Percentiles rank a stretch among this genome's conserved stretches.
phyloP scores from a whole-genome alignment of 2,113 vertebrate genomes.

The Pelecanus crispus region DNA sequence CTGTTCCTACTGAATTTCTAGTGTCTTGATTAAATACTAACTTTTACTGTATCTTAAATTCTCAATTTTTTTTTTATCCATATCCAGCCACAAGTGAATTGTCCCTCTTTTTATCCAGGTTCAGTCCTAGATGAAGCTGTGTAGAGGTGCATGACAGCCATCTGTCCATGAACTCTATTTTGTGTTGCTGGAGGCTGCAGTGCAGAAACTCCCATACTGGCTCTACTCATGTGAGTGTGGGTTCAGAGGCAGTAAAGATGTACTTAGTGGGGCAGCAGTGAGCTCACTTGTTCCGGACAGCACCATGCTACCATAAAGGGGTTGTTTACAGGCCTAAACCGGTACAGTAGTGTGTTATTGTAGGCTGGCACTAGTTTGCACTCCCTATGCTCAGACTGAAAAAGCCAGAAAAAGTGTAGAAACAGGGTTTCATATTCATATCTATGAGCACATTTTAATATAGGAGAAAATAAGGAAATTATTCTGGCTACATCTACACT shows the following conservation, averaged over 20 bases:
- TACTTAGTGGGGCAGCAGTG: not conserved
- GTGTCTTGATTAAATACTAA: not conserved
- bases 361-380: not conserved
- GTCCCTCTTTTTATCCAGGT: not conserved
- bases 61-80: not conserved
- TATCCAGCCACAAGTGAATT: not conserved
- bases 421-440: not conserved
- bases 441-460: not conserved
- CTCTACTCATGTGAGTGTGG: not conserved
- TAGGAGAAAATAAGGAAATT: not conserved
- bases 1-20: not conserved
- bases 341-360: not conserved
- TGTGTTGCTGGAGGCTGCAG: not conserved
- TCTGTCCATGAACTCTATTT: not conserved
- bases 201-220: not conserved
- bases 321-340: not conserved
- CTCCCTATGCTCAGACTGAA: not conserved
- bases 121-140: not conserved
- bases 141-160: not conserved
- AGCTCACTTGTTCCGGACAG: not conserved
- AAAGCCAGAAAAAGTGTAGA: not conserved
- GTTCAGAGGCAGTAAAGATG: not conserved
- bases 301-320: not conserved
- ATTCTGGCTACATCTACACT: not conserved
- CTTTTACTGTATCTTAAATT: not conserved